Conservation (phyloP, 2,888 invertebrate genomes). For the Mythimna albipuncta region DNA sequence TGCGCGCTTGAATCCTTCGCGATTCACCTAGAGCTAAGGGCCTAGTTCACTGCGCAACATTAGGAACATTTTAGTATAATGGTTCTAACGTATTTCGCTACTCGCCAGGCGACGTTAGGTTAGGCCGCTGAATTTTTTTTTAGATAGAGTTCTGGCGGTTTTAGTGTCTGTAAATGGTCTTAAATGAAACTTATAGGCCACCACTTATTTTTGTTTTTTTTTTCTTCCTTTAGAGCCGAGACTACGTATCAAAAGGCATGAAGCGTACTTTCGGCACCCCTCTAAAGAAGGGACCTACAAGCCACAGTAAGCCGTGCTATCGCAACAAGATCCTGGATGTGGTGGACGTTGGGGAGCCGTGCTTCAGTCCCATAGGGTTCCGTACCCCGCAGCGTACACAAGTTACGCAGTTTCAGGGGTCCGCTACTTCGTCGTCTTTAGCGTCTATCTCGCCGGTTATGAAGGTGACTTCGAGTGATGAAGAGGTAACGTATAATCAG, state of each 20-base stretch:
- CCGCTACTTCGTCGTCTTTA: constrained; percentile 78
- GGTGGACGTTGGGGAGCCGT: constrained; percentile 83
- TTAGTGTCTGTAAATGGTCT: too few species aligned
- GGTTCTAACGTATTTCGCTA: too few species aligned
- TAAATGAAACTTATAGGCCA: too few species aligned
- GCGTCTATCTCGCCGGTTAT: constrained; percentile 83
- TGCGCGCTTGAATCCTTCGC: too few species aligned
- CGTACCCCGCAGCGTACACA: constrained; percentile 77
- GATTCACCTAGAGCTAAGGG: too few species aligned
- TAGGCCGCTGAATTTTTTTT: too few species aligned
- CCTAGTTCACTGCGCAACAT: too few species aligned
- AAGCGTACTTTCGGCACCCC: constrained; percentile 87
- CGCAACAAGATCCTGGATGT: constrained; percentile 85
- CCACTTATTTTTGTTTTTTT: neutral
- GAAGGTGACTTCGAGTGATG: constrained; percentile 82
- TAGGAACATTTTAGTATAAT: too few species aligned
- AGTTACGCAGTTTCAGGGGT: constrained; percentile 55
- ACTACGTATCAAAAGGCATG: constrained; percentile 81
- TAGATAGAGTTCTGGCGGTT: too few species aligned
- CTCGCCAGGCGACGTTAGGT: too few species aligned
- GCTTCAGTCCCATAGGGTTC: constrained; percentile 85
- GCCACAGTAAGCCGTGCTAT: constrained; percentile 74
- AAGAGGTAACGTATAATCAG: constrained; percentile 74
- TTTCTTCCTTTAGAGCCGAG: constrained; percentile 74
- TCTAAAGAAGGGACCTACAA: constrained; percentile 68